Evolutionary conservation across 2,113 vertebrate species (phyloP).

Genomic region (Arizona elegans): DNA sequence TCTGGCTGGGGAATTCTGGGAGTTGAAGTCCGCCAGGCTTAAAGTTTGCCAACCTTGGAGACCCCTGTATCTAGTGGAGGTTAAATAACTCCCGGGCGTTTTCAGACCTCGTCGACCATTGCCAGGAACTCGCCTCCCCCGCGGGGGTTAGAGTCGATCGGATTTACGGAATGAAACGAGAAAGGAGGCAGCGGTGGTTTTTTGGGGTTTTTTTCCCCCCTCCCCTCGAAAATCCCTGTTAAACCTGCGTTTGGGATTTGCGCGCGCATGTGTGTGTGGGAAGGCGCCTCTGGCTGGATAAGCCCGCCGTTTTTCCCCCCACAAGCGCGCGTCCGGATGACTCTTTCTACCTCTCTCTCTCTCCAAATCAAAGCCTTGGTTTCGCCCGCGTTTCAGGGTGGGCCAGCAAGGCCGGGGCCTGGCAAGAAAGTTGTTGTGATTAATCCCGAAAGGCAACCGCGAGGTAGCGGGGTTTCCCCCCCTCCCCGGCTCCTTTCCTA

Average conservation of each 20-base stretch:
- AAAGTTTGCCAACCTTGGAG: too few relatives aligned
- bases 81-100: background rate
- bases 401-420: background rate
- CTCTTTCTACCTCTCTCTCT: background rate
- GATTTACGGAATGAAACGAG: background rate
- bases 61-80: background rate
- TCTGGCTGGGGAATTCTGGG: too few relatives aligned
- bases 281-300: constrained; percentile 19
- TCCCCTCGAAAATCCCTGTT: background rate
- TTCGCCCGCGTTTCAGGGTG: background rate
- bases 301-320: constrained; percentile 30
- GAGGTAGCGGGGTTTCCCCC: background rate
- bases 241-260: background rate
- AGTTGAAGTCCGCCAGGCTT: too few relatives aligned
- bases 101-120: background rate
- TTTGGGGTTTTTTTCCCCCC: background rate
- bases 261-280: background rate
- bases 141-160: background rate
- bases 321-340: constrained; percentile 1
- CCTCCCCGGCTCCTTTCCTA: background rate
- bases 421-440: background rate
- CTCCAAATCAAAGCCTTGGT: constrained; percentile 9
- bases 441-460: background rate
- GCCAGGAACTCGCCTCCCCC: background rate
- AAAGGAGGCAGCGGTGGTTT: background rate